These are phyloP conservation scores for Gadus chalcogrammus DNA, from an alignment of 2,113 vertebrate species.

Conservation along the genomic window DNA sequence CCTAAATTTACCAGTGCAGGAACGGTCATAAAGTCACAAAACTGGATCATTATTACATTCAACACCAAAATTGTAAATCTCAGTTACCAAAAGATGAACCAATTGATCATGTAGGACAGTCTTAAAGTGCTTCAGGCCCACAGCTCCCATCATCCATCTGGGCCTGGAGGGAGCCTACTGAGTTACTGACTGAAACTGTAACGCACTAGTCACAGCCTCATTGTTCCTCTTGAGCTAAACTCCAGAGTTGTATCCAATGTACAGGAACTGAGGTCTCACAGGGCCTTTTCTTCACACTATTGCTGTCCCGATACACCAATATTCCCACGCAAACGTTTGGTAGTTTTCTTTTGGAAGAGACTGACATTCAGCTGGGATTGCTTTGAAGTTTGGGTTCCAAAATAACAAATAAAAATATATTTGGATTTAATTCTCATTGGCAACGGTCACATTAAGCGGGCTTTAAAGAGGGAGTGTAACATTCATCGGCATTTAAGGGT, in stretches of 20 bases:
- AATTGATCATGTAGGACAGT: conserved; percentile 47
- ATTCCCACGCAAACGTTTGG: conserved; percentile 33
- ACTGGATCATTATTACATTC: conserved; percentile 39
- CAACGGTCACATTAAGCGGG: conserved; percentile 38
- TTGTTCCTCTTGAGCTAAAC: too few relatives aligned
- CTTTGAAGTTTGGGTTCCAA: conserved; percentile 18
- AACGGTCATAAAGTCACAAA: conserved; percentile 19
- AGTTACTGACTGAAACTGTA: conserved; percentile 8
- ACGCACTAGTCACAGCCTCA: conserved; percentile 11
- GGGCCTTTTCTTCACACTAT: conserved; percentile 14
- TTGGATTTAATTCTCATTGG: conserved; percentile 33
- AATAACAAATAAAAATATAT: conserved; percentile 31
- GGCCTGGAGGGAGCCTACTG: neutral
- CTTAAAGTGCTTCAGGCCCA: conserved; percentile 47
- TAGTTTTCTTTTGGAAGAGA: conserved; percentile 31
- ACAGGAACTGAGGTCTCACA: conserved; percentile 26
- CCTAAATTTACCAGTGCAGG: neutral
- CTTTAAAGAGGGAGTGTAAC: conserved; percentile 21
- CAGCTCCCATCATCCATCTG: conserved; percentile 22
- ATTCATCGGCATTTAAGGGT: conserved; percentile 33
- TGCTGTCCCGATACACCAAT: conserved; percentile 14
- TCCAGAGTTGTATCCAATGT: conserved; percentile 15
- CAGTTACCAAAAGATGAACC: conserved; percentile 11
- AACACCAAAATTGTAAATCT: conserved; percentile 12
- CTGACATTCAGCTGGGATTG: too few relatives aligned